Percentiles rank a stretch among this genome's conserved stretches.
Conservation (phyloP, 1,140 invertebrate genomes). For the Trinorchestia longiramus region DNA sequence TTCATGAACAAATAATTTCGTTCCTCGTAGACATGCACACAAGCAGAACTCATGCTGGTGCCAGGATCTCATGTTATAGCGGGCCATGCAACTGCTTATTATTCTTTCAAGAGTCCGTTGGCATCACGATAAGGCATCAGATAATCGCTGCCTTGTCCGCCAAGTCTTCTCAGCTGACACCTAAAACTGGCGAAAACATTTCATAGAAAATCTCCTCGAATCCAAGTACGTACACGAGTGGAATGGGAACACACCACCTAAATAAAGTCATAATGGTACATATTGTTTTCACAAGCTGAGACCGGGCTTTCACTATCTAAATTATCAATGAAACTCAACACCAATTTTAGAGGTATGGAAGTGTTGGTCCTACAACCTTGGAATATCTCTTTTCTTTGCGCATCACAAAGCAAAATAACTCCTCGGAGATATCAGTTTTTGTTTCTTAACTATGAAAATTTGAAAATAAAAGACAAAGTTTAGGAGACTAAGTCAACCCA, state of each 20-base stretch:
- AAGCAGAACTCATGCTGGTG: slow-evolving; percentile 2
- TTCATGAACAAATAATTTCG: neutral
- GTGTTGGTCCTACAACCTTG: neutral
- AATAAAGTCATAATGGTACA: neutral
- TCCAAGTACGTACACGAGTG: neutral
- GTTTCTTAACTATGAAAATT: neutral
- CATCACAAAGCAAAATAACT: neutral
- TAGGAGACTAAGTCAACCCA: neutral
- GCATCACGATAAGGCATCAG: slow-evolving; percentile 48
- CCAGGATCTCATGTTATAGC: slow-evolving; percentile 9
- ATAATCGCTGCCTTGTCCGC: slow-evolving; percentile 42
- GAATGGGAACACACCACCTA: neutral
- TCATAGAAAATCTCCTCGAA: neutral
- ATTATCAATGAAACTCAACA: neutral
- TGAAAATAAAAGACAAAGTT: neutral
- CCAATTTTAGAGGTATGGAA: neutral
- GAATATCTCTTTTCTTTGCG: neutral
- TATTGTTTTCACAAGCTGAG: neutral
- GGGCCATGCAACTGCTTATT: slow-evolving; percentile 45
- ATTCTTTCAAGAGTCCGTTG: slow-evolving; percentile 50
- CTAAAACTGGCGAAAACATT: slow-evolving; percentile 30
- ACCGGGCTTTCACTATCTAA: neutral
- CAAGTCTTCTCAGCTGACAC: slow-evolving; percentile 37
- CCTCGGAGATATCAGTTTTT: neutral
- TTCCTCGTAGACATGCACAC: neutral